These are phyloP conservation scores for Erpornis zantholeuca DNA, from an alignment of 2,113 vertebrate genomes.

Conservation along the genomic window DNA sequence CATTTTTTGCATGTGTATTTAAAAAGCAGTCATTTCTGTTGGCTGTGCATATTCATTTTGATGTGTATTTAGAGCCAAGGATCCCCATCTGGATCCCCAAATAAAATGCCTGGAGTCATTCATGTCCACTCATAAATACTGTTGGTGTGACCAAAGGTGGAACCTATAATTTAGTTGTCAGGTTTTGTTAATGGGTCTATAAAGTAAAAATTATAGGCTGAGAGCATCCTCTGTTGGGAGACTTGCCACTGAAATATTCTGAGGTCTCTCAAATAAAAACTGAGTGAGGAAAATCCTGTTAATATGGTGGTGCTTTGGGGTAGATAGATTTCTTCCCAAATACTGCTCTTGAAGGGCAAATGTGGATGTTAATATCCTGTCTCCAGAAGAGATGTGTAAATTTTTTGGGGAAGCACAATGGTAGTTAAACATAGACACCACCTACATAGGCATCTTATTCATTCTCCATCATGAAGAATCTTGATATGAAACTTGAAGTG, in stretches of 20 bases:
- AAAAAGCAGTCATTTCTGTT: conserved; percentile 3
- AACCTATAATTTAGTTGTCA: conserved; percentile 53
- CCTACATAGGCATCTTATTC: not conserved
- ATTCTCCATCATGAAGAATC: not conserved
- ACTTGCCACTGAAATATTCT: not conserved
- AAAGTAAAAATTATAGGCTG: conserved; percentile 54
- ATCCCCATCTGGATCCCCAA: not conserved
- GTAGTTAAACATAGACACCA: not conserved
- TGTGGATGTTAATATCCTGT: not conserved
- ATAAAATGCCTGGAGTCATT: not conserved
- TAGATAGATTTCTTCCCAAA: not conserved
- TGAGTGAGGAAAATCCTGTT: not conserved
- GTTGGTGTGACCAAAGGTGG: not conserved
- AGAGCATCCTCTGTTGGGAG: not conserved
- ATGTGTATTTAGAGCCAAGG: not conserved
- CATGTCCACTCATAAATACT: conserved; percentile 5
- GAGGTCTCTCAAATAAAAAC: conserved; percentile 3
- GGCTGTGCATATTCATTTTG: not conserved
- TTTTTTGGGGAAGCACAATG: not conserved
- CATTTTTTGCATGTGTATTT: not conserved
- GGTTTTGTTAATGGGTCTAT: conserved; percentile 19
- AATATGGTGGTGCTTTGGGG: not conserved
- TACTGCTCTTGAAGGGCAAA: not conserved
- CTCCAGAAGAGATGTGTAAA: not conserved
- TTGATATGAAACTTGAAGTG: not conserved